These are phyloP conservation scores for Pelecanoides urinatrix DNA, from an alignment of 2,113 vertebrate species.

Conservation along the genomic window DNA sequence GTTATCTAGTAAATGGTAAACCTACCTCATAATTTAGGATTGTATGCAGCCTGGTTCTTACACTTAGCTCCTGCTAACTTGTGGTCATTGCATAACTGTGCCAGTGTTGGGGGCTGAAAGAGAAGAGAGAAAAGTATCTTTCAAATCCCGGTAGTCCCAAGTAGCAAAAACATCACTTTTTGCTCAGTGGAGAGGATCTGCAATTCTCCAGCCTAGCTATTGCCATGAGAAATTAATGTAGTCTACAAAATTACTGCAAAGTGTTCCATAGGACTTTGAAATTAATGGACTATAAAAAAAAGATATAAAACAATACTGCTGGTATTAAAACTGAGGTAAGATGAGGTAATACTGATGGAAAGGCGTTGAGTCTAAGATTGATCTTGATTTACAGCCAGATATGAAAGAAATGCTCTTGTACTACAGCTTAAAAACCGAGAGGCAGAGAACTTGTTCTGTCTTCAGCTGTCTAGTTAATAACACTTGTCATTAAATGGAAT, in stretches of 20 bases:
- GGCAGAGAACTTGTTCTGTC: slow-evolving; percentile 43
- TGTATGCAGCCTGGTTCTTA: not conserved
- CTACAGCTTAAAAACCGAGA: slow-evolving; percentile 37
- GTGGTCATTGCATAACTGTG: not conserved
- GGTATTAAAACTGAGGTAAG: slow-evolving; percentile 55
- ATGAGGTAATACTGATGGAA: slow-evolving; percentile 52
- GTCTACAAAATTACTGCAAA: slow-evolving; percentile 64
- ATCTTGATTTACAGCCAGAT: slow-evolving; percentile 63
- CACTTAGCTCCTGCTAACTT: not conserved
- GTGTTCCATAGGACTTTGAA: slow-evolving; percentile 53
- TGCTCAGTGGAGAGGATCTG: slow-evolving; percentile 27
- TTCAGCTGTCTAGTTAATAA: slow-evolving; percentile 68
- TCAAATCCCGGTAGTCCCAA: not conserved
- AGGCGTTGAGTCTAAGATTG: slow-evolving; percentile 41
- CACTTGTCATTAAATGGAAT: slow-evolving; percentile 64
- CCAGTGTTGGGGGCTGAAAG: not conserved
- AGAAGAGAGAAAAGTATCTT: not conserved
- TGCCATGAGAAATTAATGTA: slow-evolving; percentile 55
- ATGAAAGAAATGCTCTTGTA: slow-evolving; percentile 21
- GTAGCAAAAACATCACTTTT: slow-evolving; percentile 13
- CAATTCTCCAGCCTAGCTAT: slow-evolving; percentile 8
- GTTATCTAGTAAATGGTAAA: not conserved
- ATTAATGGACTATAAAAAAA: slow-evolving; percentile 67
- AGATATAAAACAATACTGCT: slow-evolving; percentile 61
- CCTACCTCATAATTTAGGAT: not conserved